Percentiles rank a stretch among this genome's conserved stretches.
Conservation (phyloP, 2,888 invertebrate genomes). For the Candidula unifasciata region DNA sequence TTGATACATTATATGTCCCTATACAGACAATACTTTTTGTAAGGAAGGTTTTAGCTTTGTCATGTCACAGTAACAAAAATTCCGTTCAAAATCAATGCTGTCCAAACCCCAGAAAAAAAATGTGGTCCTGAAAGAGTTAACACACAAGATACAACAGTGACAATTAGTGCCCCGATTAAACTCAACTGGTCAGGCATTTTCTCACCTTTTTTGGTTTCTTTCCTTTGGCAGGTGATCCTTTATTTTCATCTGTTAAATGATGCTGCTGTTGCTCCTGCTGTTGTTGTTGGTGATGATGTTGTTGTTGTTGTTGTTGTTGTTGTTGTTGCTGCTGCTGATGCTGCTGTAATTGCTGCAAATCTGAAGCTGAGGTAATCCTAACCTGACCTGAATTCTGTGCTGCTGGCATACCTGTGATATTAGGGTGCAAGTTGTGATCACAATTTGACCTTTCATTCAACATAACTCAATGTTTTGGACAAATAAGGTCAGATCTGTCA, state of each 20-base stretch:
- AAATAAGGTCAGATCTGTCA: no score
- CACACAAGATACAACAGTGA: background rate
- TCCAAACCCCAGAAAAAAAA: no score
- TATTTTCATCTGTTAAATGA: constrained; percentile 30
- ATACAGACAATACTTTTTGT: no score
- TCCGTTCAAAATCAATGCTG: no score
- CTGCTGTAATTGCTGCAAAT: constrained; percentile 30
- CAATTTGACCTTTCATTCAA: no score
- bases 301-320: background rate
- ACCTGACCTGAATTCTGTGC: constrained; percentile 24
- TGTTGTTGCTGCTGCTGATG: background rate
- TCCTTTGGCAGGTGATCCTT: constrained; percentile 38
- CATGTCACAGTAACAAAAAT: no score
- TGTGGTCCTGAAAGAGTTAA: no score
- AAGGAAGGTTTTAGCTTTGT: no score
- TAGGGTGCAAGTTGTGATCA: no score
- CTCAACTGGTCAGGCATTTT: background rate
- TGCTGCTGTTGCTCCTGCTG: background rate
- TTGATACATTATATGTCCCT: no score
- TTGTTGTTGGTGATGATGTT: background rate
- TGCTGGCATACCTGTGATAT: constrained; percentile 25
- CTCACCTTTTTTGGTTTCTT: constrained; percentile 43
- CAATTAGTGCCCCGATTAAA: background rate
- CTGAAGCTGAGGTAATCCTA: constrained; percentile 39
- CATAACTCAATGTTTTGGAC: no score